phyloP scores from a whole-genome alignment of 2,888 invertebrate species.

The Phorcus lineatus region DNA sequence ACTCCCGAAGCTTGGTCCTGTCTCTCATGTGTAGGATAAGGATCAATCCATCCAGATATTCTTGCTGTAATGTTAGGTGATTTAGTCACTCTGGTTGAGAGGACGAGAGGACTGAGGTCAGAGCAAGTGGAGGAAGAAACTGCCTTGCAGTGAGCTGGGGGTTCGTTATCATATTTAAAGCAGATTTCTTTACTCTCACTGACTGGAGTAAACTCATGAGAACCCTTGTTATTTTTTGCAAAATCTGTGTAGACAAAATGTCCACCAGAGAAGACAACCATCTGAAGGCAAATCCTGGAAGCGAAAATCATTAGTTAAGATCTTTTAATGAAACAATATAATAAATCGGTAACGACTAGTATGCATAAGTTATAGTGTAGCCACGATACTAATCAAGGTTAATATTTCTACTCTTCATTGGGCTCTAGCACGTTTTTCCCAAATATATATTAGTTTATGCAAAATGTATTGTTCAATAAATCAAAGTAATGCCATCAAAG shows the following conservation, averaged over 20 bases:
- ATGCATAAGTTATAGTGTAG: too few species aligned
- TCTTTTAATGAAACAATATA: too few species aligned
- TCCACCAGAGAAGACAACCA: background rate
- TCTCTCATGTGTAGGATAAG: constrained; percentile 32
- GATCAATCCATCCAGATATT: constrained; percentile 45
- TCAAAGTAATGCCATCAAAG: too few species aligned
- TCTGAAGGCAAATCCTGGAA: constrained; percentile 5
- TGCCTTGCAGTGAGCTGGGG: constrained; percentile 21
- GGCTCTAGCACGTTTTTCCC: too few species aligned
- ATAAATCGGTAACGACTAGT: too few species aligned
- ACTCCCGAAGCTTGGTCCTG: constrained; percentile 41
- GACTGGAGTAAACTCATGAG: background rate
- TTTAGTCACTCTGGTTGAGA: constrained; percentile 38
- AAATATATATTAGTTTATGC: too few species aligned
- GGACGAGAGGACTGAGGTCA: background rate
- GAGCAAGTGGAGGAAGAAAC: background rate
- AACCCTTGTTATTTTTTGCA: background rate
- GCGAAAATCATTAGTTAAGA: too few species aligned
- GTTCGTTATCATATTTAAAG: constrained; percentile 1
- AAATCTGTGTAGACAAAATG: background rate
- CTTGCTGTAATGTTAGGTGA: constrained; percentile 24
- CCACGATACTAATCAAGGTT: too few species aligned
- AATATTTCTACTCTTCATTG: too few species aligned
- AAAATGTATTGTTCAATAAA: too few species aligned
- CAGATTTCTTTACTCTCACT: background rate